phyloP scores from a whole-genome alignment of 2,113 vertebrate genomes.

The Aleadryas rufinucha region DNA sequence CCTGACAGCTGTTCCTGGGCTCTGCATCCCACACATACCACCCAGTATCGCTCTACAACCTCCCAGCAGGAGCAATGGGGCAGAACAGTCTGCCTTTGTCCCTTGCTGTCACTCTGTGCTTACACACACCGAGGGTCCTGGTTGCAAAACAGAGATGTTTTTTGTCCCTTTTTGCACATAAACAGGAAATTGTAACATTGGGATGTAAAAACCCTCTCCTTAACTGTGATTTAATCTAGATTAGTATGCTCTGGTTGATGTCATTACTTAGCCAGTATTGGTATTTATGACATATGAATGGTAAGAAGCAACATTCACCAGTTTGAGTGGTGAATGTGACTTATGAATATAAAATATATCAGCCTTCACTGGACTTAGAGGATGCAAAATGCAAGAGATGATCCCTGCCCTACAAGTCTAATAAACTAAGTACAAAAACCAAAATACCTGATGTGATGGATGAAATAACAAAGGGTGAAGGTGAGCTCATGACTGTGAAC shows the following conservation, averaged over 20 bases:
- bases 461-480: not conserved
- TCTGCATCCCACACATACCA: not conserved
- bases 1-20: not conserved
- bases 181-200: not conserved
- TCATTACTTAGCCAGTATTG: not conserved
- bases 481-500: not conserved
- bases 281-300: not conserved
- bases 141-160: not conserved
- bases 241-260: not conserved
- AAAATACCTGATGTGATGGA: not conserved
- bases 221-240: not conserved
- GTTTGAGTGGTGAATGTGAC: not conserved
- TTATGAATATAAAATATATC: not conserved
- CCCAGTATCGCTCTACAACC: rapidly evolving
- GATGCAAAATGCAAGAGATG: not conserved
- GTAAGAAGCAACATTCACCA: not conserved
- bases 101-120: rapidly evolving
- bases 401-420: not conserved
- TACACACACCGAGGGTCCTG: rapidly evolving
- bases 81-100: not conserved
- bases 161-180: not conserved
- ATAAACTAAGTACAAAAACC: not conserved
- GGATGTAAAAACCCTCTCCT: not conserved
- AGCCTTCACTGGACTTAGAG: not conserved
- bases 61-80: not conserved